These are phyloP conservation scores for Enteromius unitaeniatus DNA, from an alignment of 2,797 vertebrate genomes.

Conservation along the genomic window DNA sequence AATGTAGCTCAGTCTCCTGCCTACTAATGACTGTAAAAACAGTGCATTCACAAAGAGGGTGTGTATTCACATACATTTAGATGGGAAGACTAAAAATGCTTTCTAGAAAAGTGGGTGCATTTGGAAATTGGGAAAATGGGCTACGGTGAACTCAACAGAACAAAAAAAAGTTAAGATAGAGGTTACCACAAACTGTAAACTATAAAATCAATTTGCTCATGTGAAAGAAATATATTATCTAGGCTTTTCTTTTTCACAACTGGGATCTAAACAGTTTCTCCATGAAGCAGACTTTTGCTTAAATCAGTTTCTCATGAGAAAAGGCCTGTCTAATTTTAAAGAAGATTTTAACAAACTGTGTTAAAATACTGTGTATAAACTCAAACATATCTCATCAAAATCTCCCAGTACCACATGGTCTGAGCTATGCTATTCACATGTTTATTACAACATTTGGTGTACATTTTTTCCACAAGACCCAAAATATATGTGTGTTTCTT, in stretches of 20 bases:
- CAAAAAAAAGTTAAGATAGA: background rate
- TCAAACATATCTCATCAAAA: background rate
- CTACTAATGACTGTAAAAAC: background rate
- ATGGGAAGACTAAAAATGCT: background rate
- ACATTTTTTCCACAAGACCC: background rate
- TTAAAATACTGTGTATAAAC: background rate
- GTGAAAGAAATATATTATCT: background rate
- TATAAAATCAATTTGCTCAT: background rate
- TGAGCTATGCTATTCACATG: background rate
- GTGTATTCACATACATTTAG: background rate
- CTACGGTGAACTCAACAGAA: background rate
- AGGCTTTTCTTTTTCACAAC: background rate
- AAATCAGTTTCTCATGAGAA: background rate
- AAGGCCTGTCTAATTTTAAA: slow-evolving; percentile 14
- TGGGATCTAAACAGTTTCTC: background rate
- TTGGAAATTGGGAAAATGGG: background rate
- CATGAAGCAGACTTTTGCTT: background rate
- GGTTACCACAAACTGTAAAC: background rate
- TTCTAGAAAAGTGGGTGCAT: background rate
- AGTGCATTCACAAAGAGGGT: slow-evolving; percentile 5
- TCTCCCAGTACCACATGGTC: background rate
- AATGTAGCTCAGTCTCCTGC: background rate
- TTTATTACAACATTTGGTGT: background rate
- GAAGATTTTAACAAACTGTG: background rate
- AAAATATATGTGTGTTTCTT: background rate